Evolutionary conservation across 23 tunicate species (phyloP), one percentile per base, ranked within the genome.

Genomic region (Botrylloides violaceus): DNA sequence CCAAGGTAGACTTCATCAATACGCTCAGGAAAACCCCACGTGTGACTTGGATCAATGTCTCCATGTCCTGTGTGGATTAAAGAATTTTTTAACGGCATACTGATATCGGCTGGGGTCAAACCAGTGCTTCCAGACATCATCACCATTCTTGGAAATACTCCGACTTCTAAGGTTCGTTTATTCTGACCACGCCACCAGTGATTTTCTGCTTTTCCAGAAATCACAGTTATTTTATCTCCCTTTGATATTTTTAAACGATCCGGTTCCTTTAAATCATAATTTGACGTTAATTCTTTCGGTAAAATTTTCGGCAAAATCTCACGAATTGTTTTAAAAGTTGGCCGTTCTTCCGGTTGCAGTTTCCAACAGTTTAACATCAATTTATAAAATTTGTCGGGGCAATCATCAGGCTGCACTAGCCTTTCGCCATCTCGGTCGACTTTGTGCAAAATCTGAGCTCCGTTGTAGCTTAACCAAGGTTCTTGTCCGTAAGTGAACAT

Each of bases 11-110:
- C 49, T 88, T 90, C 92, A 59, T 90, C 97, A 35, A 90, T 90
- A 9, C 35, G 24, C 21, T 83, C 85, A 3, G 78, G 75, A 49
- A 72, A 36, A 24, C 97, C 97, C 97, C 97, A 90, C 53, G 81
- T 77, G 20, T 75, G 81, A 34, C 66, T 66, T 2, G 83, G 96
- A 36, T 88, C 80, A 4, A 88, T 66, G 58, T 72, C 78, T 18
- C 98, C 98, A 32, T 92, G 98, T 2, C 92, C 98, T 0, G 98
- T 84, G 70, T 92, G 98, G 23, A 92, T 84, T 59, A 92, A 84
- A 7, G 92, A 84, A 72, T 84, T 80, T 38, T 80, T 80, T 38
- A 92, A 65, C 3, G 98, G 98, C 58, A 56, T 33, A 76, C 92
- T 84, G 58, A 92, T 92, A 74, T 92, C 98, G 23, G 65, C 79